Percentiles rank a stretch among this genome's conserved stretches.
These are phyloP conservation scores for Cossypha caffra DNA, from an alignment of 2,797 vertebrate species.

Conservation along the genomic window DNA sequence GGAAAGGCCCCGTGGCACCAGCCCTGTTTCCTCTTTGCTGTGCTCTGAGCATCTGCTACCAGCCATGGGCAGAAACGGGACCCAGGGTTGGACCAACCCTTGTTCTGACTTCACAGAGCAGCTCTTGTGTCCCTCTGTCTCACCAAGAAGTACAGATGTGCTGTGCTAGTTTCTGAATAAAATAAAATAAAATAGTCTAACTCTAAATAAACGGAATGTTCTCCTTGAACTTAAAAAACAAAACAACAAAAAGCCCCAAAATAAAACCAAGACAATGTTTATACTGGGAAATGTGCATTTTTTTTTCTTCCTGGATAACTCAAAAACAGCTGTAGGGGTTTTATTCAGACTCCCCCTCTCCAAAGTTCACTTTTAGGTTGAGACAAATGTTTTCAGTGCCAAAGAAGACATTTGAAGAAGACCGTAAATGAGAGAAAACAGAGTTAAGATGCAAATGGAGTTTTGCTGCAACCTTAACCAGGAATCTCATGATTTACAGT, in stretches of 20 bases:
- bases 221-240: constrained; percentile 39
- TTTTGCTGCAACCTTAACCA: constrained; percentile 41
- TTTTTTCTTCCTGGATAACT: constrained; percentile 49
- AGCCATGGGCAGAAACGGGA: not conserved
- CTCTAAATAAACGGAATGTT: constrained; percentile 61
- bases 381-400: constrained; percentile 52
- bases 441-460: constrained; percentile 36
- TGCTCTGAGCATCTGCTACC: constrained; percentile 2
- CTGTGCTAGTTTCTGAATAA: not conserved
- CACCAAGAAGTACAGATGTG: constrained; percentile 35
- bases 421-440: constrained; percentile 21
- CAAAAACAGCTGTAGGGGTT: constrained; percentile 66
- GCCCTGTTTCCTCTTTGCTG: not conserved
- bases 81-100: not conserved
- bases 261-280: constrained; percentile 58
- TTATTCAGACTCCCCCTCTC: constrained; percentile 25
- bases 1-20: not conserved
- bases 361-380: constrained; percentile 62
- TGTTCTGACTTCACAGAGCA: not conserved
- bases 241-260: not conserved
- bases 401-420: constrained; percentile 54
- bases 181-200: constrained; percentile 30
- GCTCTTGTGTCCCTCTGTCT: not conserved
- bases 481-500: constrained; percentile 21
- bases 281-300: constrained; percentile 48